Evolutionary conservation across 1,140 invertebrate species (phyloP).

Genomic region (Bacillus rossius): DNA sequence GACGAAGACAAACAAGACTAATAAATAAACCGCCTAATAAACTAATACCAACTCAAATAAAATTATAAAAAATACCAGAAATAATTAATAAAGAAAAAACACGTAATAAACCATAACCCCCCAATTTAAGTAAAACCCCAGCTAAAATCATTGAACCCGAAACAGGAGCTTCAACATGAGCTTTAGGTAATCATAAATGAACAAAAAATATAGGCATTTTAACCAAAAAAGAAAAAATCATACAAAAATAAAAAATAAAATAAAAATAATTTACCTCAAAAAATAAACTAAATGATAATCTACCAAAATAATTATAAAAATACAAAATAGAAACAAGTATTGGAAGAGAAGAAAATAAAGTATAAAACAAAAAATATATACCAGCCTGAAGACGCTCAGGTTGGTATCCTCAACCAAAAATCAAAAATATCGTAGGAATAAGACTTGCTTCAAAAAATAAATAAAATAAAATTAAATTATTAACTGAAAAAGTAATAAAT

Average conservation of each 20-base stretch:
- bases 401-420: conserved; percentile 57
- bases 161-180: conserved; percentile 67
- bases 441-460: conserved; percentile 58
- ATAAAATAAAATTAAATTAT: conserved; percentile 59
- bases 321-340: conserved; percentile 51
- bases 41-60: conserved; percentile 52
- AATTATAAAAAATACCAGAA: conserved; percentile 58
- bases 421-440: conserved; percentile 55
- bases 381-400: conserved; percentile 53
- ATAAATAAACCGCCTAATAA: conserved; percentile 49
- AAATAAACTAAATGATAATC: conserved; percentile 39
- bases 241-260: conserved; percentile 46
- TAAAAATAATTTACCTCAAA: conserved; percentile 43
- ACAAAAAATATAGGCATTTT: conserved; percentile 62
- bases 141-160: conserved; percentile 65
- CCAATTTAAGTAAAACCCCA: conserved; percentile 61
- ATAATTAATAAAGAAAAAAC: conserved; percentile 59
- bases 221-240: conserved; percentile 56
- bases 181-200: conserved; percentile 65
- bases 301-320: conserved; percentile 33
- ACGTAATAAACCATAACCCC: conserved; percentile 55
- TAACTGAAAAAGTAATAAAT: conserved; percentile 47
- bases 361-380: conserved; percentile 58
- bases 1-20: conserved; percentile 53
- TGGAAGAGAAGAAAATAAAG: conserved; percentile 52